Evolutionary conservation across 2,888 invertebrate species (phyloP).

Genomic region (Eubasilissa splendida): DNA sequence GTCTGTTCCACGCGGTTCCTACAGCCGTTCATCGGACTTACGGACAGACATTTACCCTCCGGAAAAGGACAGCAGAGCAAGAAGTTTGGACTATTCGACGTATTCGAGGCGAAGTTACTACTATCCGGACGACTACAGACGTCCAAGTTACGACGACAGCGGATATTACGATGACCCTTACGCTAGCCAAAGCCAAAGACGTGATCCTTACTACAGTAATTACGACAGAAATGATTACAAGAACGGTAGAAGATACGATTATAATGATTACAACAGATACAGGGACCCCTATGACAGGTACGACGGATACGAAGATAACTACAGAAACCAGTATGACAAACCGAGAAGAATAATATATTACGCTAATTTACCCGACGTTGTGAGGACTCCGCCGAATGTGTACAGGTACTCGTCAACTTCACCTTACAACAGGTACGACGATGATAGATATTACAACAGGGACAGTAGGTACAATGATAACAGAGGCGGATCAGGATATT

Average conservation of each 20-base stretch:
- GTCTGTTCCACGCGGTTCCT: conserved; percentile 66
- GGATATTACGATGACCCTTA: conserved; percentile 67
- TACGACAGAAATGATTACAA: conserved; percentile 65
- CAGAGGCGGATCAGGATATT: conserved; percentile 42
- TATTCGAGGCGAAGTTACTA: conserved; percentile 70
- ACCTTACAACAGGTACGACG: conserved; percentile 68
- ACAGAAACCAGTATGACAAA: conserved; percentile 68
- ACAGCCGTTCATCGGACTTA: conserved; percentile 65
- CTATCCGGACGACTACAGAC: conserved; percentile 69
- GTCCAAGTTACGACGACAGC: conserved; percentile 65
- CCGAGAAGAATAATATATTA: conserved; percentile 80
- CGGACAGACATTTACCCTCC: conserved; percentile 70
- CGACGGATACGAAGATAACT: conserved; percentile 64
- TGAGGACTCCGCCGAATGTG: conserved; percentile 75
- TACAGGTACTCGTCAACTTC: conserved; percentile 69
- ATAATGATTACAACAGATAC: conserved; percentile 60
- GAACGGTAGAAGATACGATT: conserved; percentile 51
- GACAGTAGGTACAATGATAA: conserved; percentile 66
- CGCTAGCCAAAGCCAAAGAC: conserved; percentile 62
- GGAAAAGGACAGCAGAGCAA: conserved; percentile 64
- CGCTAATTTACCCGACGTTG: conserved; percentile 80
- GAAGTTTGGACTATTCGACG: conserved; percentile 67
- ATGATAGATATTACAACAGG: conserved; percentile 64
- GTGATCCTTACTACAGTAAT: conserved; percentile 64
- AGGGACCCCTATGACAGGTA: conserved; percentile 65